These are phyloP conservation scores for Euclidia mi DNA, from an alignment of 2,888 invertebrate species.

Conservation along the genomic window DNA sequence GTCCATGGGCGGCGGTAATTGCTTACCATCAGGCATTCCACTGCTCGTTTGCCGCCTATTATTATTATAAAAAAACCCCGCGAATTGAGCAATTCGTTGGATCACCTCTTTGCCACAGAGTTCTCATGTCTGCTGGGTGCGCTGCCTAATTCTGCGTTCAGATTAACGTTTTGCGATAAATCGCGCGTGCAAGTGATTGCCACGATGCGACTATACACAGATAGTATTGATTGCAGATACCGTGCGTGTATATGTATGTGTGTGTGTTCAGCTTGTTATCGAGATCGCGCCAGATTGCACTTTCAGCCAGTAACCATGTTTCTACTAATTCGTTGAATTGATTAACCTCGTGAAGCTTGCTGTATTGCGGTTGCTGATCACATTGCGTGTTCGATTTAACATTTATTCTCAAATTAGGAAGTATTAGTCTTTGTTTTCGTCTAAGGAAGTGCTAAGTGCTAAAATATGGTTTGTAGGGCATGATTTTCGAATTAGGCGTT, in stretches of 20 bases:
- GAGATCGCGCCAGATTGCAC: constrained; percentile 36
- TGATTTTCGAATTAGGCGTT: no score
- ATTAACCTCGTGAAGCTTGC: constrained; percentile 36
- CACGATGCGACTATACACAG: constrained; percentile 54
- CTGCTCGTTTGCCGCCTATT: no score
- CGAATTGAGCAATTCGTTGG: no score
- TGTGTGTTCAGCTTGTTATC: constrained; percentile 45
- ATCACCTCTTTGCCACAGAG: no score
- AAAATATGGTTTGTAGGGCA: no score
- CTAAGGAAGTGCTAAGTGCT: no score
- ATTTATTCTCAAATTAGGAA: constrained; percentile 3
- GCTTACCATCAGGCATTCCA: no score
- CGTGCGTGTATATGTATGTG: no score
- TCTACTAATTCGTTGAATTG: constrained; percentile 30
- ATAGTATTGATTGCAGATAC: constrained; percentile 57
- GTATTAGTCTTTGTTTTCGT: no score
- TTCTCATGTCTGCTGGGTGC: no score
- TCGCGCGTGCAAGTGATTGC: constrained; percentile 62
- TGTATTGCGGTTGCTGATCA: constrained; percentile 27
- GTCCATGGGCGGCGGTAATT: no score
- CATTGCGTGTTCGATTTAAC: constrained; percentile 18
- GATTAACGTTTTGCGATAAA: constrained; percentile 61
- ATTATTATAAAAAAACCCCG: no score
- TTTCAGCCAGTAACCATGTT: constrained; percentile 31
- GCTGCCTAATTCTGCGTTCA: constrained; percentile 58